Percentiles rank a stretch among this genome's conserved stretches.
These are phyloP conservation scores for Papilio polyxenes DNA, from an alignment of 1,140 invertebrate species.

Conservation along the genomic window DNA sequence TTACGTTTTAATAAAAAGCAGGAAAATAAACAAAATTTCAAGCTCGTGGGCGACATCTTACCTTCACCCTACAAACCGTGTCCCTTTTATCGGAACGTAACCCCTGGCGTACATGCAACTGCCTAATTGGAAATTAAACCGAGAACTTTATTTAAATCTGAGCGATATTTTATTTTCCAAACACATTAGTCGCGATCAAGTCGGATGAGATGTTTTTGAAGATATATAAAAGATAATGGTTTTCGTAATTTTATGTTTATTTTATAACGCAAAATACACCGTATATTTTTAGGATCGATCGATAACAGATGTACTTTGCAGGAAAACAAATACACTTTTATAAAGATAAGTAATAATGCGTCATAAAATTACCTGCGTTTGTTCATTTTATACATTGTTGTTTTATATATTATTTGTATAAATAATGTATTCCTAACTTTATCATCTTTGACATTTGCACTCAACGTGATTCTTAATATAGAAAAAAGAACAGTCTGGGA, in stretches of 20 bases:
- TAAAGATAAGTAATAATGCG: not conserved
- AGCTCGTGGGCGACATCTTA: constrained; percentile 22
- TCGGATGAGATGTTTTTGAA: not conserved
- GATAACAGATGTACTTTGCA: not conserved
- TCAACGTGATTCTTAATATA: constrained; percentile 27
- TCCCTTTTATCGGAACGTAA: constrained; percentile 29
- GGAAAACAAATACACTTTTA: not conserved
- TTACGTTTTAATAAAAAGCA: constrained; percentile 69
- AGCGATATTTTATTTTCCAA: constrained; percentile 38
- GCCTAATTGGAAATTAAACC: constrained; percentile 39
- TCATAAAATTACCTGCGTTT: too few species aligned
- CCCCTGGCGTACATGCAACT: constrained; percentile 41
- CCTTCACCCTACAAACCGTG: constrained; percentile 38
- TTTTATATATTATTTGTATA: too few species aligned
- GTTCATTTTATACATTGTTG: too few species aligned
- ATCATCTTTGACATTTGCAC: constrained; percentile 39
- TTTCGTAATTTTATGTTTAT: not conserved
- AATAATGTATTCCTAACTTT: not conserved
- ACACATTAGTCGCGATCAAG: not conserved
- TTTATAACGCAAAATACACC: not conserved
- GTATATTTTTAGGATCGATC: not conserved
- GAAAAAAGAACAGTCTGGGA: not conserved
- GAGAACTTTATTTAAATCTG: constrained; percentile 40
- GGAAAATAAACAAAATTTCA: constrained; percentile 67
- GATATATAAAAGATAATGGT: not conserved